phyloP scores from a whole-genome alignment of 2,797 vertebrate species.

The Heliangelus exortis region DNA sequence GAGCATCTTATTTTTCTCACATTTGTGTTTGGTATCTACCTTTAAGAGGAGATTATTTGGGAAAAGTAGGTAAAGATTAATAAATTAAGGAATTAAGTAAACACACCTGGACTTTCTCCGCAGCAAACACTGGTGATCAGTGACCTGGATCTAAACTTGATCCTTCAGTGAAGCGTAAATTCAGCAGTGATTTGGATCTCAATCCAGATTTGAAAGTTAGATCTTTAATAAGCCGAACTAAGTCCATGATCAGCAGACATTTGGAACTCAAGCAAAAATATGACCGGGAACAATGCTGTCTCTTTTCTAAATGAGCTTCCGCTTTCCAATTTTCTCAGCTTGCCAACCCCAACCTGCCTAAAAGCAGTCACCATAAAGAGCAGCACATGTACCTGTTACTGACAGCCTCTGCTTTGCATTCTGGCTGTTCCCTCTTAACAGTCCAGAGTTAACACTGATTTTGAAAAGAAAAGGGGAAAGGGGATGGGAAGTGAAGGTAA shows the following conservation, averaged over 20 bases:
- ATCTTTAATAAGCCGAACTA: neutral
- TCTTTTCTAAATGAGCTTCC: neutral
- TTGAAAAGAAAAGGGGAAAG: too few species aligned
- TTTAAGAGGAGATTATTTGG: slow-evolving; percentile 1
- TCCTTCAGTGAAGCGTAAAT: neutral
- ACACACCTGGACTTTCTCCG: slow-evolving; percentile 26
- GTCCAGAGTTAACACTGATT: neutral
- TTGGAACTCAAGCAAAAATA: neutral
- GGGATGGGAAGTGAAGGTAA: neutral
- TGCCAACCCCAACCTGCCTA: neutral
- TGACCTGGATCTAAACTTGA: slow-evolving; percentile 31
- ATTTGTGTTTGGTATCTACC: neutral
- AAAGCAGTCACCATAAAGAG: neutral
- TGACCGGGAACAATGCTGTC: neutral
- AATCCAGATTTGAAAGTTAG: slow-evolving; percentile 13
- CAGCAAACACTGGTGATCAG: neutral
- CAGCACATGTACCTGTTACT: neutral
- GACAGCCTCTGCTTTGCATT: neutral
- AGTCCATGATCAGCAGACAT: neutral
- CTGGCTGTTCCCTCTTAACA: neutral
- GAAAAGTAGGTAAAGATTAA: slow-evolving; percentile 39
- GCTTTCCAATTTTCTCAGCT: neutral
- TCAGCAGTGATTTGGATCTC: slow-evolving; percentile 14
- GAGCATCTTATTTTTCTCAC: neutral
- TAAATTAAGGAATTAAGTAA: slow-evolving; percentile 38